Evolutionary conservation across 2,888 invertebrate genomes (phyloP), one percentile per base, ranked within the genome.

Genomic region (Lepidochrysops patricia): DNA sequence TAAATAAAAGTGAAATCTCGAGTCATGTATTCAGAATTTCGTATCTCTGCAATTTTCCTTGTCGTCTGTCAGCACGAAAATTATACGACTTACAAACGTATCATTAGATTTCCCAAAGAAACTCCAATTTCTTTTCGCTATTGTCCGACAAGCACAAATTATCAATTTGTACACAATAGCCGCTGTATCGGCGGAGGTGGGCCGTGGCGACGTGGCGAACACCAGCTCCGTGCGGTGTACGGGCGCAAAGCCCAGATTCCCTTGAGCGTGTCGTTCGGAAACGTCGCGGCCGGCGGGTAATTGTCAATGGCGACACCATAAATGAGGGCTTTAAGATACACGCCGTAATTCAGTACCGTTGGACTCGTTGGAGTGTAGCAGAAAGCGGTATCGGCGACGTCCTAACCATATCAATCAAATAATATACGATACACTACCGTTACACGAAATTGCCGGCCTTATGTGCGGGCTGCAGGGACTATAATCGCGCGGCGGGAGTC

Each of bases 391-490:
- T 76, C 67, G 67, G 73, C 80, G 79, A 86, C 86, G 80, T 82
- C 76, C 77, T 74, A 72, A 72, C 79, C 82, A 87, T 88, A 86
- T 83, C 87, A 87, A 87, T 86, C 85, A 84, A 82, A 84, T 84
- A 79, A 81, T 84, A 84, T 79, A 73, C 76, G 63, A 65, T 54
- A 54, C 54, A 27, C 68, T 68, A 70, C 76, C 68, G 70, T 69
- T 70, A 71, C 59, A 62, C 61, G 58, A 64, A 52, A 57, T 52
- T 56, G 15, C 67, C 65, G 64, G 70, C 71, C 76, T 72, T 82
- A 75, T 70, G 69, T 64, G 67, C 35, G 63, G 64, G 68, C 61
- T 65, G 70, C 77, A 80, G 72, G 76, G 69, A 68, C 70, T 70
- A 74, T 66, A 74, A 67, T 78, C 64, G 72, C 65, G 61, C 68